Evolutionary conservation across 2,888 invertebrate genomes (phyloP).

Genomic region (Orthosia gracilis): DNA sequence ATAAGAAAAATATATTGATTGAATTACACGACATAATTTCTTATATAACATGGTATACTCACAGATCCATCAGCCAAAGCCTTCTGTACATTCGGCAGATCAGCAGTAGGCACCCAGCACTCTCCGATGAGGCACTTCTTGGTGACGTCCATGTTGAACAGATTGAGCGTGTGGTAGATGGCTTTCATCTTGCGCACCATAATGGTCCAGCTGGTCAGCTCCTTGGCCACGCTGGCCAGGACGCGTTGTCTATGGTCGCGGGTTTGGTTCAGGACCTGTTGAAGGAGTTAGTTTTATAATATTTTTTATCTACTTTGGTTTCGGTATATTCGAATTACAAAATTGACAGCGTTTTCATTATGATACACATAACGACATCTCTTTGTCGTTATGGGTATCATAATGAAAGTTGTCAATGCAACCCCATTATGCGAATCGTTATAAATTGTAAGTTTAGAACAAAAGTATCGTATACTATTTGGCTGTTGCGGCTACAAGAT

Average conservation of each 20-base stretch:
- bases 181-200: conserved; percentile 98
- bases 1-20: too few relatives aligned
- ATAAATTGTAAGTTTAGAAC: too few relatives aligned
- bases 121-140: conserved; percentile 97
- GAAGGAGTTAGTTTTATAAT: not conserved
- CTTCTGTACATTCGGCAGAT: conserved; percentile 94
- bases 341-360: too few relatives aligned
- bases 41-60: conserved; percentile 72
- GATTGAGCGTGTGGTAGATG: conserved; percentile 97
- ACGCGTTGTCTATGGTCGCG: conserved; percentile 97
- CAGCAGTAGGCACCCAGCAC: conserved; percentile 95
- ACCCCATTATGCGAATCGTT: too few relatives aligned
- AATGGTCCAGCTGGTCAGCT: conserved; percentile 96
- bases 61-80: conserved; percentile 96
- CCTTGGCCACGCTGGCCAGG: conserved; percentile 96
- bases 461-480: too few relatives aligned
- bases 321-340: too few relatives aligned
- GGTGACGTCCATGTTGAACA: conserved; percentile 97
- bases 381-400: too few relatives aligned
- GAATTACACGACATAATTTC: too few relatives aligned
- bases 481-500: too few relatives aligned
- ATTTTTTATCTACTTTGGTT: too few relatives aligned
- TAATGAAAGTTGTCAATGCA: too few relatives aligned
- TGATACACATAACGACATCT: too few relatives aligned
- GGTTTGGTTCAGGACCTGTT: conserved; percentile 96